Conservation (phyloP, 2,797 vertebrate species). For the Crocodylus rhombifer region DNA sequence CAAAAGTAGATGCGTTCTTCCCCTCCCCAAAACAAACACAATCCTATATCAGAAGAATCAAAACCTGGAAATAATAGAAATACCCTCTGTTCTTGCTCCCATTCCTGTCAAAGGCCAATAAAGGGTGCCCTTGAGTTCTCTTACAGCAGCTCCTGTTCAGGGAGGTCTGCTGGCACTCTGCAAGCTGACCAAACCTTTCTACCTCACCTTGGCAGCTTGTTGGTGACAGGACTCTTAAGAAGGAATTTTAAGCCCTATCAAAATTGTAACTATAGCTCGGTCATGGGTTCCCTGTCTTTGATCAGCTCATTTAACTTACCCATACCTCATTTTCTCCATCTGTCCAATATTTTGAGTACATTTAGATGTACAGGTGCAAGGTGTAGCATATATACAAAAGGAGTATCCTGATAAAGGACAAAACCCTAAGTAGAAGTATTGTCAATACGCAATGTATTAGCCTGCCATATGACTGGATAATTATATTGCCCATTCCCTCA, state of each 20-base stretch:
- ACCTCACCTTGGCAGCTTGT: too few relatives aligned
- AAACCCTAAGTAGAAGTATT: neutral
- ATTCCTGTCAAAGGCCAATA: too few relatives aligned
- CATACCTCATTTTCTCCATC: neutral
- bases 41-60: too few relatives aligned
- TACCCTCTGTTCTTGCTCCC: too few relatives aligned
- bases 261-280: neutral
- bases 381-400: neutral
- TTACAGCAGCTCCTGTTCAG: too few relatives aligned
- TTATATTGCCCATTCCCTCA: neutral
- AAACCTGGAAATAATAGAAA: too few relatives aligned
- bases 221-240: too few relatives aligned
- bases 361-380: neutral
- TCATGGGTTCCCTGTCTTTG: neutral
- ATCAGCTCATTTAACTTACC: neutral
- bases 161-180: too few relatives aligned
- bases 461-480: neutral
- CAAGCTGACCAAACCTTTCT: too few relatives aligned
- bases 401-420: neutral
- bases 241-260: neutral
- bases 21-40: too few relatives aligned
- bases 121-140: too few relatives aligned
- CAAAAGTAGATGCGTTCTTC: too few relatives aligned
- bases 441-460: neutral
- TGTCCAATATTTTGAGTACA: neutral